These are phyloP conservation scores for Oasisia sp. DNA, from an alignment of 2,888 invertebrate species.

Conservation along the genomic window DNA sequence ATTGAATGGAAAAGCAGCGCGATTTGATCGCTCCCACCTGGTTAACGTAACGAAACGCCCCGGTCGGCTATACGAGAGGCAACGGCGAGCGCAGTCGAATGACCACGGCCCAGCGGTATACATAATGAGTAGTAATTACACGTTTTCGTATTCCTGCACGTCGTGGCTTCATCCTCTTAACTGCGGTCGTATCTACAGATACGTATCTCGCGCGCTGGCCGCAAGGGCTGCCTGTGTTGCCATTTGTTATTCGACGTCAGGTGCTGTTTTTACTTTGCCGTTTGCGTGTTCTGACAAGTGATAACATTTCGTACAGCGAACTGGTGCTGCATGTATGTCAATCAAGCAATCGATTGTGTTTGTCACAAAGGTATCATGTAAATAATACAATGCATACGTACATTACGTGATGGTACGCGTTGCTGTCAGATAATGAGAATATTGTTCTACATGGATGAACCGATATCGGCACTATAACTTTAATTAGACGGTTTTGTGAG, in stretches of 20 bases:
- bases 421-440: too few species aligned
- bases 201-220: neutral
- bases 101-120: neutral
- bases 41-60: neutral
- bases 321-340: neutral
- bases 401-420: too few species aligned
- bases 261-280: neutral
- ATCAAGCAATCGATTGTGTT: too few species aligned
- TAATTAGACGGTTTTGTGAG: too few species aligned
- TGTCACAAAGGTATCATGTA: too few species aligned
- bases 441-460: too few species aligned
- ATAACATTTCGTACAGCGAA: neutral
- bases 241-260: neutral
- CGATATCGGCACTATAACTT: too few species aligned
- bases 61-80: neutral
- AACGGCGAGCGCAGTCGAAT: neutral
- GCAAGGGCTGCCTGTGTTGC: neutral
- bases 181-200: neutral
- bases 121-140: neutral
- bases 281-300: neutral
- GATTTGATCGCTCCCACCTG: slow-evolving; percentile 17
- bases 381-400: too few species aligned
- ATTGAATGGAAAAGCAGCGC: slow-evolving; percentile 11
- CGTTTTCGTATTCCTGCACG: neutral
- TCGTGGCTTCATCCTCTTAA: neutral